Base-by-base conservation (phyloP, 2,797 vertebrate species). In the Cynopterus sphinx region DNA sequence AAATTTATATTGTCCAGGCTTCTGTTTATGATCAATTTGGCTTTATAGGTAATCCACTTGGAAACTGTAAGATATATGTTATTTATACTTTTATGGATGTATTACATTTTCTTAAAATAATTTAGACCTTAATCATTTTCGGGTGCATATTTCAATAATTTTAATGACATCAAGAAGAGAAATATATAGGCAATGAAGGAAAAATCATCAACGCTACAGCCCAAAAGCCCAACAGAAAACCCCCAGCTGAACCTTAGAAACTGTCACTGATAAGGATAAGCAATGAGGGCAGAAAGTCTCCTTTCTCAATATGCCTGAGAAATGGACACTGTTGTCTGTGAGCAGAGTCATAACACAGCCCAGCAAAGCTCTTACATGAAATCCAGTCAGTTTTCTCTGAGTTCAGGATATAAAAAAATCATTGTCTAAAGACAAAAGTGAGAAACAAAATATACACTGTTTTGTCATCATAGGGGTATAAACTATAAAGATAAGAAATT, bases 1-100 rank as follows among this genome's bases (percentile, higher is more conserved):
- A 74, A 71, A 53, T 74, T 91, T 91, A 81, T 53, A 26, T 51
- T 79, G 96, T 90, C 89, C n/a, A 98, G 98, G 85, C 61, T 98
- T 94, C 82, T 98, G 55, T 97, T 98, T 92, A 92, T 95, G 59
- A 77, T 97, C 92, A 96, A 87, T 86, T 96, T 98, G 88, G 26
- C 96, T 63, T 98, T 98, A 70, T 90, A 97, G 65, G 55, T 68
- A 61, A 84, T 95, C 91, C 86, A 36, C 55, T 97, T 93, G 97
- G 87, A 89, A 97, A 21, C 97, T 97, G 97, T 98, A 97, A 97
- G 87, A 31, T 28, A 79, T 92, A 71, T 9, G 63, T 68, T 0
- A 1, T 70, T 15, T 65, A 31, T 51, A 17, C 6, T 9, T 33
- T 26, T 0, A 1, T 11, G 4, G 9, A n/a, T 2, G 2, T 57